phyloP scores from a whole-genome alignment of 2,888 invertebrate genomes.

The Lepidochitona cinerea region DNA sequence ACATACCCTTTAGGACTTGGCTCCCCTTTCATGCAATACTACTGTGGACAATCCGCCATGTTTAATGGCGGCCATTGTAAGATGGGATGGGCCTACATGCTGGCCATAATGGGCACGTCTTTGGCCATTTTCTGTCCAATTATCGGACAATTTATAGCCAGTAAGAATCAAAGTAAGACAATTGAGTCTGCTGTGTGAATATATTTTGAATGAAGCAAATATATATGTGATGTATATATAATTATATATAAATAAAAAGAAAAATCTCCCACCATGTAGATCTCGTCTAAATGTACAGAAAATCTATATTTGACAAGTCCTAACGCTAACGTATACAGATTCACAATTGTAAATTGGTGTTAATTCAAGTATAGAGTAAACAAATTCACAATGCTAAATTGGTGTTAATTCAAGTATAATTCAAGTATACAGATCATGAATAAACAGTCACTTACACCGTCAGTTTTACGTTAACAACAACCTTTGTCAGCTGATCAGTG shows the following conservation, averaged over 20 bases:
- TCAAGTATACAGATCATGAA: not conserved
- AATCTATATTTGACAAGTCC: no score
- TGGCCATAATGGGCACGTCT: constrained; percentile 70
- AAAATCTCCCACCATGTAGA: no score
- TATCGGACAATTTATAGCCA: not conserved
- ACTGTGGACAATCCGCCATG: constrained; percentile 63
- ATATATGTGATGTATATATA: no score
- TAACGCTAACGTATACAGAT: no score
- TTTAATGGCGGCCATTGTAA: constrained; percentile 68
- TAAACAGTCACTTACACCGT: not conserved
- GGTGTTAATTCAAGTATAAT: not conserved
- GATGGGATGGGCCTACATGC: constrained; percentile 72
- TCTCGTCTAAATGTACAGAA: no score
- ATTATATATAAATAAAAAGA: no score
- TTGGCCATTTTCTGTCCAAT: constrained; percentile 71
- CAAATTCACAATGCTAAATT: not conserved
- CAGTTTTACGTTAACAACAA: not conserved
- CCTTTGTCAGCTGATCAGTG: not conserved
- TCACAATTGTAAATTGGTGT: no score
- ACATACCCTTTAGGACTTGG: constrained; percentile 71
- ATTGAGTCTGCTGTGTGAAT: not conserved
- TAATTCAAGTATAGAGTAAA: not conserved
- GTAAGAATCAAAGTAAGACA: not conserved
- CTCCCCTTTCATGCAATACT: constrained; percentile 67
- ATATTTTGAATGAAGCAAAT: no score